Evolutionary conservation across 1,140 invertebrate species (phyloP).

Genomic region (Megathymus violae): DNA sequence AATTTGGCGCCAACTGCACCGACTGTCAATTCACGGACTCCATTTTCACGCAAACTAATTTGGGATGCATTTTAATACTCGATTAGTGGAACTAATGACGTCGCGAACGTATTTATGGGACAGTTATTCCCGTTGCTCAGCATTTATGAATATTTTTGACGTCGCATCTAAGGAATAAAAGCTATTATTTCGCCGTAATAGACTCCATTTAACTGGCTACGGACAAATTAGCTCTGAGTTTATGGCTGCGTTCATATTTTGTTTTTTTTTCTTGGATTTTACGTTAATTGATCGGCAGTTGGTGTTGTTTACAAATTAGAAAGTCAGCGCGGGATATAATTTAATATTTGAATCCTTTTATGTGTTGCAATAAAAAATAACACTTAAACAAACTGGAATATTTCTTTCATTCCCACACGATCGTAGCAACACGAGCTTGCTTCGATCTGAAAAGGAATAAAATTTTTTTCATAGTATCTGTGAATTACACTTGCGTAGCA

Average conservation of each 20-base stretch:
- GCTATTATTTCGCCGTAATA: conserved; percentile 28
- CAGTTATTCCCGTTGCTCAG: conserved; percentile 39
- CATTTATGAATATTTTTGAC: conserved; percentile 45
- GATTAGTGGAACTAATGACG: conserved; percentile 54
- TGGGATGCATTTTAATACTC: conserved; percentile 45
- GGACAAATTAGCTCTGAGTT: conserved; percentile 47
- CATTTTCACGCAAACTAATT: conserved; percentile 38
- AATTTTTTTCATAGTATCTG: too few species aligned
- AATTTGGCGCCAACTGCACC: conserved; percentile 64
- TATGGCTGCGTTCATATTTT: conserved; percentile 31
- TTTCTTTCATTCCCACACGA: too few species aligned
- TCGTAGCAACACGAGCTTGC: too few species aligned
- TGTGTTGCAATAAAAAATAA: too few species aligned
- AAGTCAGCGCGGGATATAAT: conserved; percentile 39
- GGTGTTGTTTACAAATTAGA: conserved; percentile 50
- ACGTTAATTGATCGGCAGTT: conserved; percentile 50
- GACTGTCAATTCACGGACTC: conserved; percentile 46
- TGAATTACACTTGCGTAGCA: too few species aligned
- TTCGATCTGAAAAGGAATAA: too few species aligned
- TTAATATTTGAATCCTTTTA: conserved; percentile 27
- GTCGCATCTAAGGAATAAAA: conserved; percentile 31
- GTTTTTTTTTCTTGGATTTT: conserved; percentile 33
- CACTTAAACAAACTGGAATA: too few species aligned
- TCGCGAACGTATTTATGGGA: conserved; percentile 61
- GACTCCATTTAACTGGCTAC: conserved; percentile 36